Conservation (phyloP, 2,888 invertebrate genomes). For the Hypena proboscidalis region DNA sequence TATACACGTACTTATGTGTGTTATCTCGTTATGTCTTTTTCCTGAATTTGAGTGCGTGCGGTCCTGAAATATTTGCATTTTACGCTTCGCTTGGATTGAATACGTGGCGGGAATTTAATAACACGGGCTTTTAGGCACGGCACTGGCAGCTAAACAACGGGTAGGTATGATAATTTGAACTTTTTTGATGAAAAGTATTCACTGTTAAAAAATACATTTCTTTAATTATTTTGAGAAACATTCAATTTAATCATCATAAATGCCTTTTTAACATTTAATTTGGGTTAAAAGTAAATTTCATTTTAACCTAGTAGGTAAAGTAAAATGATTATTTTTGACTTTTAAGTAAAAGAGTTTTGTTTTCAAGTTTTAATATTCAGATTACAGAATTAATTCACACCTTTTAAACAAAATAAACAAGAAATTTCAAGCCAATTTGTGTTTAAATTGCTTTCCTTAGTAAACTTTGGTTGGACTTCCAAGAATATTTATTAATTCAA, state of each 20-base stretch:
- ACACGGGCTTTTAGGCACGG: background rate
- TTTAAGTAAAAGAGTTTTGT: too few species aligned
- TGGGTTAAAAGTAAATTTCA: too few species aligned
- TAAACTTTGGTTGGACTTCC: slow-evolving; percentile 6
- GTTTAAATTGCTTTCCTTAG: slow-evolving; percentile 23
- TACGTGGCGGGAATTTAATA: slow-evolving; percentile 18
- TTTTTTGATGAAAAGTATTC: too few species aligned
- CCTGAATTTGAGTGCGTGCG: slow-evolving; percentile 2
- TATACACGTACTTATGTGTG: background rate
- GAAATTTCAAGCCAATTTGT: slow-evolving; percentile 17
- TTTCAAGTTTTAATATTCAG: background rate
- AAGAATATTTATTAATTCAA: too few species aligned
- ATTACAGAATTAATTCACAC: slow-evolving; percentile 1
- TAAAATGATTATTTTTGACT: too few species aligned
- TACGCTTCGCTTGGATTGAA: slow-evolving; percentile 13
- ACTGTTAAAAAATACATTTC: too few species aligned
- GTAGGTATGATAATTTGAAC: too few species aligned
- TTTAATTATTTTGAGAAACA: too few species aligned
- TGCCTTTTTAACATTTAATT: too few species aligned
- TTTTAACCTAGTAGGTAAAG: too few species aligned
- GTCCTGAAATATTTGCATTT: slow-evolving; percentile 16
- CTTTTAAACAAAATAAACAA: slow-evolving; percentile 4
- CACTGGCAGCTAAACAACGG: too few species aligned
- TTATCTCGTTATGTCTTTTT: slow-evolving; percentile 6
- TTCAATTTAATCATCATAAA: too few species aligned